Evolutionary conservation across 1,140 invertebrate genomes (phyloP).

Genomic region (Ctenoplectra terminalis): DNA sequence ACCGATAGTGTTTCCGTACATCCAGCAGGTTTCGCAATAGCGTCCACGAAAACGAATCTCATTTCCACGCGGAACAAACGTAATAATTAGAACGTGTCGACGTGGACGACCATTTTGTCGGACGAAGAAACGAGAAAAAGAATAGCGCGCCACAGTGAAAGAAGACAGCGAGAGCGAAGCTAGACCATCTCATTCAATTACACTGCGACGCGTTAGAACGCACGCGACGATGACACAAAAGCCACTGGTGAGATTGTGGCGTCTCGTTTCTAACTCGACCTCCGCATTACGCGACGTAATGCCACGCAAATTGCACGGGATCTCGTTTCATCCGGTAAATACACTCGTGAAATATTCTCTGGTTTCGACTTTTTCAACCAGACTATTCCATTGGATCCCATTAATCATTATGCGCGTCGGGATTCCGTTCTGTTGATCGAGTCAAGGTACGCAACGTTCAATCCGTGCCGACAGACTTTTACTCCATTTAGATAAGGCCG

Average conservation of each 20-base stretch:
- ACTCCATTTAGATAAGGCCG: constrained; percentile 23
- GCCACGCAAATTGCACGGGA: background rate
- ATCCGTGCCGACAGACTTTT: background rate
- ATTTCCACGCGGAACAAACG: constrained; percentile 12
- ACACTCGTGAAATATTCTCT: background rate
- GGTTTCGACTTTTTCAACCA: too few relatives aligned
- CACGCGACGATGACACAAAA: constrained; percentile 13
- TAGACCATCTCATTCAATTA: constrained; percentile 23
- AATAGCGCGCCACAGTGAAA: background rate
- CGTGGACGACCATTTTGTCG: background rate
- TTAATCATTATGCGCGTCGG: background rate
- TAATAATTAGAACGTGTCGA: constrained; percentile 27
- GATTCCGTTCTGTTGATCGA: background rate
- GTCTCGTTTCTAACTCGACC: constrained; percentile 15
- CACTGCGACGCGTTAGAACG: constrained; percentile 23
- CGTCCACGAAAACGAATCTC: background rate
- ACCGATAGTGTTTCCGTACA: background rate
- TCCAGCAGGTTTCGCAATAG: too few relatives aligned
- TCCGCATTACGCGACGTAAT: background rate
- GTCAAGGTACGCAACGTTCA: background rate
- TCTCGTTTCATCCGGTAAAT: background rate
- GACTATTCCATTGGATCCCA: background rate
- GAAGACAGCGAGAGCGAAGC: background rate
- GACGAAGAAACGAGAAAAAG: background rate
- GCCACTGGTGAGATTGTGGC: background rate